Conservation (phyloP, 2,113 vertebrate genomes). For the Rutilus rutilus region DNA sequence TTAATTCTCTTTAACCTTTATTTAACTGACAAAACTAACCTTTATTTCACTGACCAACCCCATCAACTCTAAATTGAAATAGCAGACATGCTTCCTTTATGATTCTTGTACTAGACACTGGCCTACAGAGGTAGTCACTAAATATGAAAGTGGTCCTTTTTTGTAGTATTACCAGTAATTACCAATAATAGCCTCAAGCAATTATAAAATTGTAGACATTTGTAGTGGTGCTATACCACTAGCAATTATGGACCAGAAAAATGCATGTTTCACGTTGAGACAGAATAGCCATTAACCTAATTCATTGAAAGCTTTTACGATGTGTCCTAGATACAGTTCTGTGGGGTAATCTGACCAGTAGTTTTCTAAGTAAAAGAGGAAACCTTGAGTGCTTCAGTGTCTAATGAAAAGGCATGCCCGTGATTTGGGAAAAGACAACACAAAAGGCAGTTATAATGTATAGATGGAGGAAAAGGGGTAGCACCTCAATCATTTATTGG, state of each 20-base stretch:
- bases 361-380: background rate
- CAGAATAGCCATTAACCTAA: slow-evolving; percentile 14
- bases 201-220: slow-evolving; percentile 11
- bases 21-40: too few relatives aligned
- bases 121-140: background rate
- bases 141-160: background rate
- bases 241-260: slow-evolving; percentile 19
- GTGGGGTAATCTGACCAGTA: background rate
- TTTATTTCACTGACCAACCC: too few relatives aligned
- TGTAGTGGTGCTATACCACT: background rate
- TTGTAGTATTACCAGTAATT: slow-evolving; percentile 8
- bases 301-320: slow-evolving; percentile 27
- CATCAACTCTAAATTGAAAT: background rate
- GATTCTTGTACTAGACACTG: background rate
- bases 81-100: background rate
- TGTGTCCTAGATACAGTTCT: background rate
- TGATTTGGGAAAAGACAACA: background rate
- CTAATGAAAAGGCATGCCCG: background rate
- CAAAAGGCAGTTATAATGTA: background rate
- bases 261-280: background rate
- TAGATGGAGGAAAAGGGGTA: background rate
- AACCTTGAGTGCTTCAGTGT: background rate
- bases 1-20: too few relatives aligned
- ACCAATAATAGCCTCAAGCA: background rate
- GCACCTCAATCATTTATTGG: background rate